Percentiles rank a stretch among this genome's conserved stretches.
Evolutionary conservation across 2,797 vertebrate genomes (phyloP).

Genomic region (Lutjanus argentimaculatus): DNA sequence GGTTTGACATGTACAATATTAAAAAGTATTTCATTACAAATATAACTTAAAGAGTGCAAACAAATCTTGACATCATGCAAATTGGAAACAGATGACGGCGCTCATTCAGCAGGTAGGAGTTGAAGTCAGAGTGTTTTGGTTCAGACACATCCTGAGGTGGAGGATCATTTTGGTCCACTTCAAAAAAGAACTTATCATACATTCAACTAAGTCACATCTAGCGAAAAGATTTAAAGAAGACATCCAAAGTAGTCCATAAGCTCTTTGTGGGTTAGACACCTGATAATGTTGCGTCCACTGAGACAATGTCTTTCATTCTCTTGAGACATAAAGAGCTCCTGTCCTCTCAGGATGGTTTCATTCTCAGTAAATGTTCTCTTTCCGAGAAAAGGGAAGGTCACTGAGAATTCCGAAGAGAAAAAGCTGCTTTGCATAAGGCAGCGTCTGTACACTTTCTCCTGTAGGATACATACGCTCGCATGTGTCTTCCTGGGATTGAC

Average conservation of each 20-base stretch:
- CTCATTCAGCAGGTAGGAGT: constrained; percentile 41
- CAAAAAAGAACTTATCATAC: constrained; percentile 44
- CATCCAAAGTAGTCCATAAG: constrained; percentile 42
- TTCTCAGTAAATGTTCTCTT: constrained; percentile 12
- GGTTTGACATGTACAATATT: constrained; percentile 38
- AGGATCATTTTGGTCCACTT: constrained; percentile 75
- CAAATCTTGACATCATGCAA: constrained; percentile 75
- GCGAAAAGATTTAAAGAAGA: constrained; percentile 63
- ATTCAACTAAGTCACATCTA: constrained; percentile 82
- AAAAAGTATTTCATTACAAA: constrained; percentile 47
- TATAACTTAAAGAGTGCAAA: constrained; percentile 50
- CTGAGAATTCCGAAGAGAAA: not conserved
- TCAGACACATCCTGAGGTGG: constrained; percentile 73
- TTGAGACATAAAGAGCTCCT: constrained; percentile 26
- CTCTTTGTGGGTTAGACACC: constrained; percentile 51
- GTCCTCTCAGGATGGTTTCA: constrained; percentile 13
- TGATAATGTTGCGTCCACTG: constrained; percentile 26
- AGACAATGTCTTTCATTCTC: constrained; percentile 35
- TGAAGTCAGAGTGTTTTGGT: constrained; percentile 63
- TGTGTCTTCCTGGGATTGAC: not conserved
- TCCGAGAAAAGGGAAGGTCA: constrained; percentile 11
- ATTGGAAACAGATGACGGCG: constrained; percentile 40
- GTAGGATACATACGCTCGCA: not conserved
- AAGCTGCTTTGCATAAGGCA: constrained; percentile 28
- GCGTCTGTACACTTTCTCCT: constrained; percentile 20